phyloP scores from a whole-genome alignment of 2,888 invertebrate genomes.

The Ferdinandea cuprea region DNA sequence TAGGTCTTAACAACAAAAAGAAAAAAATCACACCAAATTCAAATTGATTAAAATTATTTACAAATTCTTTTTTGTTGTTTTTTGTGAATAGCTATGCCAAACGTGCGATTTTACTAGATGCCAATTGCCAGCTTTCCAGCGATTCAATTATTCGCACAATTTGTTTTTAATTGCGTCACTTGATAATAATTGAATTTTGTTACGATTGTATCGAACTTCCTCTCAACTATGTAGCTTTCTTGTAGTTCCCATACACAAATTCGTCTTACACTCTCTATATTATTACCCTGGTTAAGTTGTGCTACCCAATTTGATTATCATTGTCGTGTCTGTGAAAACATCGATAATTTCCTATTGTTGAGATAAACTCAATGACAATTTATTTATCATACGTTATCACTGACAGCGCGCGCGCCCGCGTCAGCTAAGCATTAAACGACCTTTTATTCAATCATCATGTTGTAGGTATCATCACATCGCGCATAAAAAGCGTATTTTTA shows the following conservation, averaged over 20 bases:
- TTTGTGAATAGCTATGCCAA: background rate
- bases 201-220: slow-evolving; percentile 4
- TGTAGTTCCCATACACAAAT: background rate
- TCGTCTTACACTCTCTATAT: background rate
- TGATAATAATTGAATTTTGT: slow-evolving; percentile 32
- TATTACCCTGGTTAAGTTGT: background rate
- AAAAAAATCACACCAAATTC: background rate
- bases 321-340: background rate
- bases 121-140: background rate
- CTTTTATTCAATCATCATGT: slow-evolving; percentile 54
- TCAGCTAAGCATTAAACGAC: background rate
- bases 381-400: background rate
- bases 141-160: slow-evolving; percentile 21
- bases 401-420: background rate
- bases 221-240: background rate
- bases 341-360: background rate
- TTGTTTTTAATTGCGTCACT: slow-evolving; percentile 26
- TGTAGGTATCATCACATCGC: background rate
- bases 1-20: too few relatives aligned
- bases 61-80: background rate
- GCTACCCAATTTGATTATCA: background rate
- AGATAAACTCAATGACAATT: background rate
- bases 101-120: too few relatives aligned
- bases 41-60: background rate
- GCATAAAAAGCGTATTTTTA: background rate